Evolutionary conservation across 2,797 vertebrate genomes (phyloP).

Genomic region (Gila robusta): DNA sequence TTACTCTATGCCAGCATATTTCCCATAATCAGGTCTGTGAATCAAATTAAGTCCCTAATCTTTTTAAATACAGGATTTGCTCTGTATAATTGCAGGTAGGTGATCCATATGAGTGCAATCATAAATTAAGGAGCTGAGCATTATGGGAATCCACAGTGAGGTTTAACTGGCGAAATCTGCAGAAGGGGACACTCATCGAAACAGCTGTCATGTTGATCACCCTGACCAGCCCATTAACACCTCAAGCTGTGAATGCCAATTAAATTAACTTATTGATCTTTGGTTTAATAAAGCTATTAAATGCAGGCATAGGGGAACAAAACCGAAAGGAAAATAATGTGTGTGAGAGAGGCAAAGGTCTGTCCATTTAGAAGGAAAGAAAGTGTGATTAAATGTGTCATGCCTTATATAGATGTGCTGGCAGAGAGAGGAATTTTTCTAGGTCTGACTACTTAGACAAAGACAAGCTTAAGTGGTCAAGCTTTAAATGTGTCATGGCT

Average conservation of each 20-base stretch:
- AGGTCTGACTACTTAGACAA: slow-evolving; percentile 45
- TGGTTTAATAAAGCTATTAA: slow-evolving; percentile 69
- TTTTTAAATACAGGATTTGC: slow-evolving; percentile 17
- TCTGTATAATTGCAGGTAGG: slow-evolving; percentile 26
- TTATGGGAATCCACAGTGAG: slow-evolving; percentile 41
- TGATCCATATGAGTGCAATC: slow-evolving; percentile 21
- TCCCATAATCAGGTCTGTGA: not conserved
- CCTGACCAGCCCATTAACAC: slow-evolving; percentile 66
- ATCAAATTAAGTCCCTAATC: slow-evolving; percentile 21
- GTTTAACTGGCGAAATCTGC: slow-evolving; percentile 29
- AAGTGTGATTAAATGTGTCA: slow-evolving; percentile 53
- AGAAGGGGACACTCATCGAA: slow-evolving; percentile 51
- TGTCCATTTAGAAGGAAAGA: slow-evolving; percentile 35
- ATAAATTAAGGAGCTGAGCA: slow-evolving; percentile 22
- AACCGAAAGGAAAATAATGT: slow-evolving; percentile 35
- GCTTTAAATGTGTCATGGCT: slow-evolving; percentile 57
- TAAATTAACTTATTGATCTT: slow-evolving; percentile 73
- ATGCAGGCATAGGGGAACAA: slow-evolving; percentile 34
- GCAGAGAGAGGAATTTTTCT: not conserved
- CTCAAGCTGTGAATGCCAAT: slow-evolving; percentile 68
- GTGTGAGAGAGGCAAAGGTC: slow-evolving; percentile 24
- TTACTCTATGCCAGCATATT: not conserved
- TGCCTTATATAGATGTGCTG: slow-evolving; percentile 47
- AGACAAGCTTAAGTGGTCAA: slow-evolving; percentile 53
- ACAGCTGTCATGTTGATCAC: slow-evolving; percentile 64